Conservation (phyloP, 2,113 vertebrate genomes). For the Equus quagga region DNA sequence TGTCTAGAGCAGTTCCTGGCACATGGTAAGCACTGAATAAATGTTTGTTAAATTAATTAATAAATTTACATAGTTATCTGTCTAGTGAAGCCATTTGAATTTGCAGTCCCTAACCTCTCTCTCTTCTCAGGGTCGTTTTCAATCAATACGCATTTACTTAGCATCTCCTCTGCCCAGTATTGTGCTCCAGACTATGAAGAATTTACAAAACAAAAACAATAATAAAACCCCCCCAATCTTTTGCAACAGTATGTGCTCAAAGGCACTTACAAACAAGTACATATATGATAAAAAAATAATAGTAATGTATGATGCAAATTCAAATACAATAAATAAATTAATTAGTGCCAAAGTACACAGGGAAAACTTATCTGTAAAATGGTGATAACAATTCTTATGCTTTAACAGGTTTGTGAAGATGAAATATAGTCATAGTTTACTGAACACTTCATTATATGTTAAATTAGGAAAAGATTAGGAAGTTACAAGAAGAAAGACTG, state of each 20-base stretch:
- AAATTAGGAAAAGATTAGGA: slow-evolving; percentile 20
- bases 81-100: background rate
- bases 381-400: background rate
- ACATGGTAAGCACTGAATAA: background rate
- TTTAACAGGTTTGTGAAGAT: background rate
- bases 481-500: background rate
- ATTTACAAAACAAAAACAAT: background rate
- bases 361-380: background rate
- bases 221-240: background rate
- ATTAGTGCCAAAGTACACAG: background rate
- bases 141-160: background rate
- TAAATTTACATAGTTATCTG: background rate
- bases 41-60: background rate
- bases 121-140: background rate
- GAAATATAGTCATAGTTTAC: background rate
- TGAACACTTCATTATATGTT: background rate
- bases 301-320: background rate
- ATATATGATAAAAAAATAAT: background rate
- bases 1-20: background rate
- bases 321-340: background rate
- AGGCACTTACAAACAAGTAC: background rate
- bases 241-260: background rate
- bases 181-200: background rate
- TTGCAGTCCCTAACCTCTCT: background rate
- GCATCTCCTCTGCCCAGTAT: background rate